A percentile compares a stretch with the other conserved stretches of the same genome.
phyloP scores from a whole-genome alignment of 2,888 invertebrate species.

The Melangyna quadrimaculata region DNA sequence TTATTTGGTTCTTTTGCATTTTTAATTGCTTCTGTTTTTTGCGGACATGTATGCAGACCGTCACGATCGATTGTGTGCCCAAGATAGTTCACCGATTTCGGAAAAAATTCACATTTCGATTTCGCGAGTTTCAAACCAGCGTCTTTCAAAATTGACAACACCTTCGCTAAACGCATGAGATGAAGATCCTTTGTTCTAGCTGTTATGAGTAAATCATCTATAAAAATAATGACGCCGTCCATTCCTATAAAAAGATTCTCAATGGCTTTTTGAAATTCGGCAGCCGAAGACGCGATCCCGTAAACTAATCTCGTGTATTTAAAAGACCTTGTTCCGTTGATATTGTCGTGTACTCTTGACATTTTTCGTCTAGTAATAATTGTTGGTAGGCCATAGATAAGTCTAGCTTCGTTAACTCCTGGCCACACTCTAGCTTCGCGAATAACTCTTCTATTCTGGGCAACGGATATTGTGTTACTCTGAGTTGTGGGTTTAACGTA shows the following conservation, averaged over 20 bases:
- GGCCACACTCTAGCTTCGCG: conserved; percentile 48
- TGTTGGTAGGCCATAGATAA: conserved; percentile 76
- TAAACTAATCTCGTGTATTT: conserved; percentile 72
- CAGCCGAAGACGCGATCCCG: conserved; percentile 76
- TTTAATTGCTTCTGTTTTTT: too few species aligned
- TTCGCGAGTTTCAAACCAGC: not conserved
- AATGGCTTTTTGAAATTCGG: conserved; percentile 76
- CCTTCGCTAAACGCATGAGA: not conserved
- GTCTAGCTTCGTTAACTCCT: conserved; percentile 73
- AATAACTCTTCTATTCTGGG: conserved; percentile 73
- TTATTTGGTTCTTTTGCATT: too few species aligned
- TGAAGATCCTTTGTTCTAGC: not conserved
- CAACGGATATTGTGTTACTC: conserved; percentile 72
- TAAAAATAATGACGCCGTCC: not conserved
- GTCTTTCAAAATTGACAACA: not conserved
- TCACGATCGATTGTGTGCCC: not conserved
- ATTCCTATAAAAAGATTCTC: conserved; percentile 74
- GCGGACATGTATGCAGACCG: too few species aligned
- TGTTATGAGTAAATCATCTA: not conserved
- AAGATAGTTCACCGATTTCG: not conserved
- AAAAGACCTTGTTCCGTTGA: conserved; percentile 63
- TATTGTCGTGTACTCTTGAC: conserved; percentile 22
- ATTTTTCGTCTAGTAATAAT: conserved; percentile 74
- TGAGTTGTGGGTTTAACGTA: conserved; percentile 72
- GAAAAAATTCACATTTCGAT: not conserved